Conservation (phyloP, 2,113 vertebrate genomes). For the Gorsachius goisagi region DNA sequence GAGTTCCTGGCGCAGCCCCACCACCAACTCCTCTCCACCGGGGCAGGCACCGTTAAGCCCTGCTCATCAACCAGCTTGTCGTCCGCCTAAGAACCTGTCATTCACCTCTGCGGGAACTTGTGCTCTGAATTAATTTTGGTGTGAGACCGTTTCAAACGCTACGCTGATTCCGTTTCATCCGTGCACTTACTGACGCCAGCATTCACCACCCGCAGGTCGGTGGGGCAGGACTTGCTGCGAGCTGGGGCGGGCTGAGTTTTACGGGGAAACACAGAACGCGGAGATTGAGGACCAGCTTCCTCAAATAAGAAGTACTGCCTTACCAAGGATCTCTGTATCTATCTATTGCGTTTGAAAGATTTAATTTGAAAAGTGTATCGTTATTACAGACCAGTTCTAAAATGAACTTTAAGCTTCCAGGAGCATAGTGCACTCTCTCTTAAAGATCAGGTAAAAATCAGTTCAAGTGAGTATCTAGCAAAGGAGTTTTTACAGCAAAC, state of each 20-base stretch:
- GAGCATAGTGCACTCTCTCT: neutral
- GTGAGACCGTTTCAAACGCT: fast-evolving
- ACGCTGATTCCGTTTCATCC: neutral
- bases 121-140: neutral
- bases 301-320: neutral
- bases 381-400: constrained; percentile 11
- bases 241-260: neutral
- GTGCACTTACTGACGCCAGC: neutral
- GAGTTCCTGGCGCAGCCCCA: neutral
- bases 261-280: neutral
- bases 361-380: neutral
- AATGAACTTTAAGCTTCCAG: constrained; percentile 18
- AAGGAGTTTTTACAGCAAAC: neutral
- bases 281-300: neutral
- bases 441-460: neutral
- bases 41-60: neutral
- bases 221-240: neutral
- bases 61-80: neutral
- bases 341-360: neutral
- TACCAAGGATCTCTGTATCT: neutral
- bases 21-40: neutral
- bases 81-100: neutral
- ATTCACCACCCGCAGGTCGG: neutral
- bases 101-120: neutral
- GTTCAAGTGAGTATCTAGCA: neutral